Evolutionary conservation across 2,797 vertebrate species (phyloP).

Genomic region (Gymnodraco acuticeps): DNA sequence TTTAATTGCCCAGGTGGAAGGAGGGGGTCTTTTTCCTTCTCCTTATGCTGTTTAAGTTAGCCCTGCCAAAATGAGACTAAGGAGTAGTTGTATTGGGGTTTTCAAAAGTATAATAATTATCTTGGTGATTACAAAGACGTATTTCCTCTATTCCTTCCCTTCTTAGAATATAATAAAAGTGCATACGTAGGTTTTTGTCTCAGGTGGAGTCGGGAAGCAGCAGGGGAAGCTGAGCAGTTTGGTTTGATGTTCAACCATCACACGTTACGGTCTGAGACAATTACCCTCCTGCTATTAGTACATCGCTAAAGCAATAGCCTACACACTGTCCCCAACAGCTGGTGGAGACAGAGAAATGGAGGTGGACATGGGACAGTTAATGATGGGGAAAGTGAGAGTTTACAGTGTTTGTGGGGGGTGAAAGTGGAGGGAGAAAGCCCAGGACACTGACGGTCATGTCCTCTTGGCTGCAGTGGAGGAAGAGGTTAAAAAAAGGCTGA

Average conservation of each 20-base stretch:
- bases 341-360: constrained; percentile 57
- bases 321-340: constrained; percentile 72
- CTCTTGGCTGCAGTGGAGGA: constrained; percentile 5
- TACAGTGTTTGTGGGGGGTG: constrained; percentile 20
- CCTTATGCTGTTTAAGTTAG: constrained; percentile 79
- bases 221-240: constrained; percentile 36
- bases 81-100: constrained; percentile 7
- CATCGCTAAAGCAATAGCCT: constrained; percentile 51
- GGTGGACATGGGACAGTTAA: constrained; percentile 66
- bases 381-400: constrained; percentile 63
- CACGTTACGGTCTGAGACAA: constrained; percentile 71
- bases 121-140: constrained; percentile 13
- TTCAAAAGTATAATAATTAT: constrained; percentile 14
- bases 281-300: constrained; percentile 76
- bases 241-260: constrained; percentile 54
- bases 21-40: constrained; percentile 67
- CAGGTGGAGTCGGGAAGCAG: constrained; percentile 39
- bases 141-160: not conserved
- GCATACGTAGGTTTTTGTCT: constrained; percentile 6
- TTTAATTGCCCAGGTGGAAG: constrained; percentile 89
- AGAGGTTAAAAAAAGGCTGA: constrained; percentile 5
- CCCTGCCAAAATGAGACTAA: constrained; percentile 64
- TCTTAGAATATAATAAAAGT: constrained; percentile 4
- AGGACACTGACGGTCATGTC: constrained; percentile 19
- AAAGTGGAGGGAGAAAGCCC: constrained; percentile 15